These are phyloP conservation scores for Caenorhabditis remanei DNA, from an alignment of 1,140 invertebrate genomes.

Conservation along the genomic window DNA sequence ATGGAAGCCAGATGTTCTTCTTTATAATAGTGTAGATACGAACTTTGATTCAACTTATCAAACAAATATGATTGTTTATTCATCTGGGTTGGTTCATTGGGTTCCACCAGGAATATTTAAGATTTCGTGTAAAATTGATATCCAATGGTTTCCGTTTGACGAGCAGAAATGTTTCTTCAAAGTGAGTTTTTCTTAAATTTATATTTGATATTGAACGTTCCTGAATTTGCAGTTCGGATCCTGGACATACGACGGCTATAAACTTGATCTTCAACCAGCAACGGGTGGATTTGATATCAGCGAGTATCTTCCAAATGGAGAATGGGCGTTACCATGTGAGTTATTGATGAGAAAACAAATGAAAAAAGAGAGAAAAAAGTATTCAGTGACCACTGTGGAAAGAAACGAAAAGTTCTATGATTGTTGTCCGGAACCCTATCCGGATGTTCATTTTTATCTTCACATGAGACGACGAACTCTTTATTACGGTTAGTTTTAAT, in stretches of 20 bases:
- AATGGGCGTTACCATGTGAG: constrained; percentile 85
- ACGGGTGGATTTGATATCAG: constrained; percentile 77
- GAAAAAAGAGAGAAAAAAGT: not conserved
- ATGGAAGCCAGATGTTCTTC: constrained; percentile 98
- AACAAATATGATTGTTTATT: constrained; percentile 77
- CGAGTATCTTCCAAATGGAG: constrained; percentile 95
- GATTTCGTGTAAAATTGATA: constrained; percentile 78
- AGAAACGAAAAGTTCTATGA: constrained; percentile 77
- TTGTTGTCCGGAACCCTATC: constrained; percentile 69
- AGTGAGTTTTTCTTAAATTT: constrained; percentile 72
- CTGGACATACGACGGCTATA: constrained; percentile 94
- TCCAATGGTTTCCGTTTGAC: constrained; percentile 77
- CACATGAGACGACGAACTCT: constrained; percentile 95
- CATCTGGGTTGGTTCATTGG: constrained; percentile 75
- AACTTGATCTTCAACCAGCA: constrained; percentile 90
- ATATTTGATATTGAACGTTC: no score
- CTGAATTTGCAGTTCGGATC: constrained; percentile 85
- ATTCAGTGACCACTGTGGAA: constrained; percentile 74
- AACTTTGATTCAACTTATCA: constrained; percentile 77
- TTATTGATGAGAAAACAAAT: not conserved
- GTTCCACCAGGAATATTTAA: constrained; percentile 77
- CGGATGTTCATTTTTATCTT: constrained; percentile 95
- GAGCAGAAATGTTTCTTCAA: constrained; percentile 78
- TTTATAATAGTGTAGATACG: constrained; percentile 86
- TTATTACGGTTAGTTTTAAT: constrained; percentile 88